phyloP scores from a whole-genome alignment of 2,113 vertebrate genomes.

The Psilopsiagon aurifrons region DNA sequence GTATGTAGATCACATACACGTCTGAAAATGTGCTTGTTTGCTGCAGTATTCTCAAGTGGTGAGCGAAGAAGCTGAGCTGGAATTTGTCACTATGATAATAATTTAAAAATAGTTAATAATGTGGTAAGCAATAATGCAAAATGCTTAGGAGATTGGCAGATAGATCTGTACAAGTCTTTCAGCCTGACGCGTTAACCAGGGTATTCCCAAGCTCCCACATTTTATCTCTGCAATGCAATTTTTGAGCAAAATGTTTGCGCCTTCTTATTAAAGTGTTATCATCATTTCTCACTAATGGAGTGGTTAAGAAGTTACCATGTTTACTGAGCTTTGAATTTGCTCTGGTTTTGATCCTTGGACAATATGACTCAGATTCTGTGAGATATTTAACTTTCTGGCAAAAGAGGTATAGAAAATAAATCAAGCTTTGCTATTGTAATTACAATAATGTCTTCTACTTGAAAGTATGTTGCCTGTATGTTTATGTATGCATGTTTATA shows the following conservation, averaged over 20 bases:
- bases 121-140: constrained; percentile 5
- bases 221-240: background rate
- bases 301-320: background rate
- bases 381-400: background rate
- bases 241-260: constrained; percentile 8
- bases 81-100: background rate
- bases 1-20: fast-evolving
- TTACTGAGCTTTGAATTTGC: background rate
- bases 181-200: background rate
- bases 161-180: background rate
- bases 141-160: background rate
- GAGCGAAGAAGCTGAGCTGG: background rate
- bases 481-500: background rate
- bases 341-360: background rate
- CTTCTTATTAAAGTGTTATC: background rate
- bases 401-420: background rate
- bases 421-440: background rate
- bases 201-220: background rate
- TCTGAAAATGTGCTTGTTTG: background rate
- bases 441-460: background rate
- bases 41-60: background rate
- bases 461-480: background rate
- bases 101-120: constrained; percentile 4
- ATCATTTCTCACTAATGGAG: background rate
- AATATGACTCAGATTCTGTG: background rate